Conservation (phyloP, 2,113 vertebrate genomes). For the Cryptomyrus ogoouensis region DNA sequence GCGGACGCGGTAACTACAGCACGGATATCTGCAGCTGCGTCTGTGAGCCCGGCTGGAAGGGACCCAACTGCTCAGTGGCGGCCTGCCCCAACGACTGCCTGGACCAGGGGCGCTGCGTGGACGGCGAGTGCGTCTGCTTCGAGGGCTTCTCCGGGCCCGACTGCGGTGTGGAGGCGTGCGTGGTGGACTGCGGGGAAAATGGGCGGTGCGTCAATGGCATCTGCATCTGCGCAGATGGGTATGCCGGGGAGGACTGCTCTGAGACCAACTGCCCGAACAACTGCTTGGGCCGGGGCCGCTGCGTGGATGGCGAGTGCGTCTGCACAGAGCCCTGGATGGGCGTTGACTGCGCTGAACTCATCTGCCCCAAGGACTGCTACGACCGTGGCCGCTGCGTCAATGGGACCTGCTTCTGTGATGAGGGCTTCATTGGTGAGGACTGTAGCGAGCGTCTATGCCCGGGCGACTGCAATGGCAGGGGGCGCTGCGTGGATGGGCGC, state of each 20-base stretch:
- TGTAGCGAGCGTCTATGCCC: slow-evolving; percentile 67
- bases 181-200: slow-evolving; percentile 67
- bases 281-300: slow-evolving; percentile 68
- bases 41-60: slow-evolving; percentile 70
- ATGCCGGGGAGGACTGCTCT: slow-evolving; percentile 74
- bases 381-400: slow-evolving; percentile 64
- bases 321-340: slow-evolving; percentile 75
- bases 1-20: slow-evolving; percentile 82
- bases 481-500: slow-evolving; percentile 66
- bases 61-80: slow-evolving; percentile 73
- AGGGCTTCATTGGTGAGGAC: slow-evolving; percentile 69
- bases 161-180: slow-evolving; percentile 68
- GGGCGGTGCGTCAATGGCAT: slow-evolving; percentile 69
- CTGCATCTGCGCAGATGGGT: slow-evolving; percentile 71
- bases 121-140: slow-evolving; percentile 77
- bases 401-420: slow-evolving; percentile 72
- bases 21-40: slow-evolving; percentile 62
- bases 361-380: slow-evolving; percentile 76
- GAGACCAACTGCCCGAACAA: slow-evolving; percentile 67
- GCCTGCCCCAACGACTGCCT: slow-evolving; percentile 73
- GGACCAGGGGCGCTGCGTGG: slow-evolving; percentile 72
- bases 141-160: slow-evolving; percentile 70
- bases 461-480: slow-evolving; percentile 58
- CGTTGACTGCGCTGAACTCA: slow-evolving; percentile 67
- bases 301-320: slow-evolving; percentile 69